These are phyloP conservation scores for Meteorus colon DNA, from an alignment of 2,888 invertebrate genomes.

Conservation along the genomic window DNA sequence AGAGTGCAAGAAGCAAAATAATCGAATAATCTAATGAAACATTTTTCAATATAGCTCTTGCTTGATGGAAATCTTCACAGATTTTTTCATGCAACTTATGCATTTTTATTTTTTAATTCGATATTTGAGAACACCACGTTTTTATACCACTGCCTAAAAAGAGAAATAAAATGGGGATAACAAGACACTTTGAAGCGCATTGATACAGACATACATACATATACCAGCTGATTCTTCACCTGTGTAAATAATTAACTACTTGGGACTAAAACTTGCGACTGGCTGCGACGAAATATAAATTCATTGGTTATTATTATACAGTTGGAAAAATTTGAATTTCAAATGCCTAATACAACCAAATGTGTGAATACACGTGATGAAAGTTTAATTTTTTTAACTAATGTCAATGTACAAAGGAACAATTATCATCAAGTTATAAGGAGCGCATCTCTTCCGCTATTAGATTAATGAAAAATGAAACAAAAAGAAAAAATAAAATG, in stretches of 20 bases:
- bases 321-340: not conserved
- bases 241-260: constrained; percentile 34
- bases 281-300: not conserved
- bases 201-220: constrained; percentile 3
- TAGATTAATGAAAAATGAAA: constrained; percentile 35
- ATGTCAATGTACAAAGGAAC: constrained; percentile 43
- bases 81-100: not conserved
- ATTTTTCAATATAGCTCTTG: not conserved
- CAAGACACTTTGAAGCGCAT: not conserved
- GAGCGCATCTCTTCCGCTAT: constrained; percentile 46
- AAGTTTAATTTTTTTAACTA: constrained; percentile 38
- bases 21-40: not conserved
- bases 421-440: constrained; percentile 39
- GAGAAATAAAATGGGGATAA: not conserved
- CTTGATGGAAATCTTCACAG: not conserved
- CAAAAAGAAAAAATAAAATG: constrained; percentile 28
- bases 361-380: not conserved
- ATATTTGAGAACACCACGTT: constrained; percentile 10
- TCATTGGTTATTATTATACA: not conserved
- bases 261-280: not conserved
- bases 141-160: constrained; percentile 63
- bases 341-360: not conserved
- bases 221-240: constrained; percentile 11
- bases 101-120: constrained; percentile 1
- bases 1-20: not conserved